These are phyloP conservation scores for Lasius platythorax DNA, from an alignment of 2,888 invertebrate species.

Conservation along the genomic window DNA sequence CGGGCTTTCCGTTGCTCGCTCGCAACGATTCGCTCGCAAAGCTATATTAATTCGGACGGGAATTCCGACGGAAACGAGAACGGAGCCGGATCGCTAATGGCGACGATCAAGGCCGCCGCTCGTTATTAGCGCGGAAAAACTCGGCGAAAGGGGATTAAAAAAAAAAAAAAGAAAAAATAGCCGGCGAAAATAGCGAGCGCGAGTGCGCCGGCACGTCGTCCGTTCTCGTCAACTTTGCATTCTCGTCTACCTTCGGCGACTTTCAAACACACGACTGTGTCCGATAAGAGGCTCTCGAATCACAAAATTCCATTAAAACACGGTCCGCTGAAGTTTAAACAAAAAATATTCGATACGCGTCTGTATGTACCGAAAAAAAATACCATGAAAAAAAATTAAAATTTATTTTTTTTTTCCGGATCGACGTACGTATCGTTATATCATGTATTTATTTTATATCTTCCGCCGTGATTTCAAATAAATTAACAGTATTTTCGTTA, in stretches of 20 bases:
- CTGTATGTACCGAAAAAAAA: not conserved
- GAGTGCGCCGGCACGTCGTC: conserved; percentile 1
- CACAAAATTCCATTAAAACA: conserved; percentile 22
- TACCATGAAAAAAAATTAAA: not conserved
- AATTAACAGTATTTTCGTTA: not conserved
- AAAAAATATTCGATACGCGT: not conserved
- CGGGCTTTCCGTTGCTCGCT: conserved; percentile 66
- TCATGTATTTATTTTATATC: not conserved
- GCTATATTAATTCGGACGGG: conserved; percentile 75
- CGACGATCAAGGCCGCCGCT: conserved; percentile 57
- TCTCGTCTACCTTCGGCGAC: conserved; percentile 26
- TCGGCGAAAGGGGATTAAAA: conserved; percentile 36
- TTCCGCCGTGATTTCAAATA: not conserved
- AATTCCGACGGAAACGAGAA: conserved; percentile 44
- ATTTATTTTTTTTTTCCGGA: not conserved
- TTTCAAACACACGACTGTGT: not conserved
- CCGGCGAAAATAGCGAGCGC: conserved; percentile 29
- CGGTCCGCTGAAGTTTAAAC: not conserved
- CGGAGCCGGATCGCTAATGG: conserved; percentile 60
- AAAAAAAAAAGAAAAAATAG: conserved; percentile 29
- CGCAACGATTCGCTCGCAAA: conserved; percentile 63
- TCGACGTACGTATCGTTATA: not conserved
- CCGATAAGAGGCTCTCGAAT: conserved; percentile 21
- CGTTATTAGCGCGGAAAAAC: conserved; percentile 61
- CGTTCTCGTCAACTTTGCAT: conserved; percentile 28